Percentiles rank a stretch among this genome's conserved stretches.
These are phyloP conservation scores for Phlogophora meticulosa DNA, from an alignment of 2,888 invertebrate genomes.

Conservation along the genomic window DNA sequence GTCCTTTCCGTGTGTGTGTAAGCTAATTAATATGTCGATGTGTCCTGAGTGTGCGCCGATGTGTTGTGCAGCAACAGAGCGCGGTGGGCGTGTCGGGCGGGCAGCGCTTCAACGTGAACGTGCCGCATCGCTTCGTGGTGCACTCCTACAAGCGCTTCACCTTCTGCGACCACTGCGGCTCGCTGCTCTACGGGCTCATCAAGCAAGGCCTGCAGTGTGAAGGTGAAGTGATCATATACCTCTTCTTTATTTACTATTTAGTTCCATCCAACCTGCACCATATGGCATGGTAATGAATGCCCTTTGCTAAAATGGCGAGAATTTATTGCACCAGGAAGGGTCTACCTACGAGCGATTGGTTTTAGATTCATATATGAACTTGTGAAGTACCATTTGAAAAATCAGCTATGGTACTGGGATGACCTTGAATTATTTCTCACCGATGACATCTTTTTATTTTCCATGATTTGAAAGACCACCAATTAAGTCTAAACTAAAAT, in stretches of 20 bases:
- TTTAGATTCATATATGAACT: no score
- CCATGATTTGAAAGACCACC: no score
- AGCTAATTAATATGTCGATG: no score
- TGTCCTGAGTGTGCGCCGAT: neutral
- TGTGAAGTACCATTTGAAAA: no score
- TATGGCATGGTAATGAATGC: no score
- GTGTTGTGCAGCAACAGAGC: slow-evolving; percentile 74
- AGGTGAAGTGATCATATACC: slow-evolving; percentile 91
- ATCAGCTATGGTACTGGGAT: no score
- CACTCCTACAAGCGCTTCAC: slow-evolving; percentile 99
- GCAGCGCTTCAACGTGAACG: slow-evolving; percentile 98
- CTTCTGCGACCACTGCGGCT: slow-evolving; percentile 99
- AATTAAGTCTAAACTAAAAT: neutral
- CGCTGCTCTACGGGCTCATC: slow-evolving; percentile 98
- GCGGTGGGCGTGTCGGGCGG: slow-evolving; percentile 91
- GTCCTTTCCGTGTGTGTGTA: no score
- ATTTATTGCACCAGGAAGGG: neutral
- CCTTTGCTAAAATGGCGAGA: neutral
- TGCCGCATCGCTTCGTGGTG: slow-evolving; percentile 98
- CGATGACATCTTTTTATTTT: neutral
- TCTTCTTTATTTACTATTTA: no score
- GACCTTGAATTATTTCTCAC: neutral
- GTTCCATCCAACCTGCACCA: no score
- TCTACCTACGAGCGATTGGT: no score
- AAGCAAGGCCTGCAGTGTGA: slow-evolving; percentile 99